Evolutionary conservation across 2,888 invertebrate species (phyloP), one percentile per base, ranked within the genome.

Genomic region (Pseudococcus longispinus): DNA sequence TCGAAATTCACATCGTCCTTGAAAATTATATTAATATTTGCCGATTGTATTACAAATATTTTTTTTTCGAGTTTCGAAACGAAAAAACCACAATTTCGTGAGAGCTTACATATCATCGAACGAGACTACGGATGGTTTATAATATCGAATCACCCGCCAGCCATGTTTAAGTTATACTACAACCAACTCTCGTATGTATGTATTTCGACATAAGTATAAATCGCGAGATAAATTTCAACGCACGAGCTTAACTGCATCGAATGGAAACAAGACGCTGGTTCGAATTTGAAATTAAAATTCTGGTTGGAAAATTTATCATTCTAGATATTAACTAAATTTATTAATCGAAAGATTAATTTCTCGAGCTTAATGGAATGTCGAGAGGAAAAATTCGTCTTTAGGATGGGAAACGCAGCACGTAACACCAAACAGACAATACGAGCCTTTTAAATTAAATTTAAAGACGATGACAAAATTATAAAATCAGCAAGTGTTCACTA

Each of bases 331-430:
- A 60, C 23, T 60, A 60, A 60, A 60, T 60, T 23, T 23, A 60
- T 60, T 60, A 60, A 60, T 60, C 60, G 60, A 60, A 60, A 60
- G 60, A 60, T 60, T 60, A 60, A 60, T 60, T 60, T 60, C 60
- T 60, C 60, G 9, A 60, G 60, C 20, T 60, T 60, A 20, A 60
- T 23, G 60, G 60, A 20, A 60, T 60, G 18, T 29, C 29, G 29
- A 70, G 70, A 9, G 60, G 60, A 60, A 29, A 70, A 70, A 70
- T 70, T 70, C 70, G 29, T 29, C 70, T 70, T 29, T 20, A 15
- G 0, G 8, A 29, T 70, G 32, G 70, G 4, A 65, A 70, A 37
- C 37, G 37, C 37, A 9, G 37, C 32, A 70, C 70, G 70, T 70
- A 70, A 29, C 18, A 18, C 32, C 70, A 70, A 70, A 70, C 70